Evolutionary conservation across 2,797 vertebrate species (phyloP).

Genomic region (Pitangus sulphuratus): DNA sequence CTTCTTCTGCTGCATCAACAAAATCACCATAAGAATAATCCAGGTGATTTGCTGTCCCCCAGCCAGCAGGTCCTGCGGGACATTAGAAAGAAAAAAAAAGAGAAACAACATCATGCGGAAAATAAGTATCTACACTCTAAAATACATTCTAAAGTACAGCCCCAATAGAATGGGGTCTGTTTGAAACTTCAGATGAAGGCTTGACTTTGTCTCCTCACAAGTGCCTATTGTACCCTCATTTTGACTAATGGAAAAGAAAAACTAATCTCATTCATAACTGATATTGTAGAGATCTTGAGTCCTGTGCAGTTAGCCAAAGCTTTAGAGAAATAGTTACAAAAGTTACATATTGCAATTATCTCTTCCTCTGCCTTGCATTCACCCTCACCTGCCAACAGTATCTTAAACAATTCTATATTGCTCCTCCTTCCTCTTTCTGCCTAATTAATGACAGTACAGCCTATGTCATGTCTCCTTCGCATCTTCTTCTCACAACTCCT

Average conservation of each 20-base stretch:
- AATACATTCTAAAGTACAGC: background rate
- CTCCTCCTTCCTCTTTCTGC: background rate
- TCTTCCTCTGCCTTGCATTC: background rate
- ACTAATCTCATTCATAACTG: background rate
- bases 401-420: background rate
- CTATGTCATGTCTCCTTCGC: background rate
- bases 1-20: slow-evolving; percentile 78
- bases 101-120: background rate
- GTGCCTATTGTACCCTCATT: background rate
- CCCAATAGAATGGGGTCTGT: background rate
- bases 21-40: slow-evolving; percentile 94
- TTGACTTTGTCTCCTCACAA: background rate
- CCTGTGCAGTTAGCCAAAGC: background rate
- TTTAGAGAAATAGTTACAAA: background rate
- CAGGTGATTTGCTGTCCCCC: slow-evolving; percentile 84
- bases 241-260: background rate
- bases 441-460: background rate
- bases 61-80: slow-evolving; percentile 87
- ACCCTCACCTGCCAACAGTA: background rate
- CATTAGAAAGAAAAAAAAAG: background rate
- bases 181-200: background rate
- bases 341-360: background rate
- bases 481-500: background rate
- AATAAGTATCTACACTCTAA: background rate
- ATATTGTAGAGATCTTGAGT: background rate